Base-by-base conservation (phyloP, 2,888 invertebrate species). In the Diloba caeruleocephala region DNA sequence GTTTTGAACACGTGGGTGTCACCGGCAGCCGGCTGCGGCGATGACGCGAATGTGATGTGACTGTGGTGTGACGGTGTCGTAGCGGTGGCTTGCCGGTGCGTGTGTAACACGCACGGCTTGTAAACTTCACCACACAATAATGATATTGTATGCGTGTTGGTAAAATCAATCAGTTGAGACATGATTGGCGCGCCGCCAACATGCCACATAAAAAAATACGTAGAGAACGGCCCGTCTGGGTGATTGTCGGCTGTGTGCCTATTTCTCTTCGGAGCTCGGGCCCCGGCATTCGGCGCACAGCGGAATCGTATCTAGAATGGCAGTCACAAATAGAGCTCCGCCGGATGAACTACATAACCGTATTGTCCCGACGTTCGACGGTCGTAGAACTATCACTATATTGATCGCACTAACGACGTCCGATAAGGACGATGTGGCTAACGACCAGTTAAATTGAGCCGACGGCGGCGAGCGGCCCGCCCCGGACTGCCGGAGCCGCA, bases 131-230 rank as follows among this genome's bases (percentile, higher is more conserved):
- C 48, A 38, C 36, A 44, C 67, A 61, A 76, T 78, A 76, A 81
- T 78, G 72, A 72, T 74, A 76, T 69, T 74, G 73, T 66, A 53
- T 71, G 55, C 28, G 43, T 58, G 61, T 76, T 74, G 72, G 76
- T 79, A 71, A 82, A 85, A 84, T 85, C 84, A 81, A 87, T 87
- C 84, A 85, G 81, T 76, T 76, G 72, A 76, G 78, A 78, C 76
- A 74, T 64, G 46, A 37, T 48, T 85, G 85, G 85, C 80, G 8
- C 21, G 2, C 17, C 31, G 74, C 85, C 85, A 85, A 77, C 58
- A 60, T 62, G 54, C 62, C 74, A 61, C 74, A 71, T 66, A 71
- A 78, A 78, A n/a, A 80, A 81, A 73, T 77, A 78, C 73, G 72
- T 60, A 64, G 56, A 72, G 54, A 68, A 49, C 52, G 21, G 51